Conservation (phyloP, 2,888 invertebrate genomes). For the Drosophila ustulata region DNA sequence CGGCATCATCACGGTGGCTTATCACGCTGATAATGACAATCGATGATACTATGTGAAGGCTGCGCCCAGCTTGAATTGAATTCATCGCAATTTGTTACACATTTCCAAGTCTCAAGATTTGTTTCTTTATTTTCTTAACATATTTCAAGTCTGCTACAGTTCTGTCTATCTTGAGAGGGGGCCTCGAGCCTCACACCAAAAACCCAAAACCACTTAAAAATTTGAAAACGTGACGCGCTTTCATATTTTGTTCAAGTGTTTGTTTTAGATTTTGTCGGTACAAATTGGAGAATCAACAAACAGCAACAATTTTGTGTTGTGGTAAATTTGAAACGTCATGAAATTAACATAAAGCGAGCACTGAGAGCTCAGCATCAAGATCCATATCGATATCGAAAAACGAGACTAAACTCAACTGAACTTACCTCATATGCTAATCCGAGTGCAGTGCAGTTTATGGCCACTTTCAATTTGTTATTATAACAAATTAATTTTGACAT, state of each 20-base stretch:
- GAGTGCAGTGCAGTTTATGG: constrained; percentile 31
- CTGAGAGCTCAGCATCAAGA: constrained; percentile 11
- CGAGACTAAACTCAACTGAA: constrained; percentile 3
- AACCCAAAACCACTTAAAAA: constrained; percentile 55
- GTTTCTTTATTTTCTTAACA: constrained; percentile 53
- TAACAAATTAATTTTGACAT: constrained; percentile 78
- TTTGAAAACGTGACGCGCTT: constrained; percentile 68
- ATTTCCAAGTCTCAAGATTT: constrained; percentile 45
- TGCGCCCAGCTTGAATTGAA: constrained; percentile 49
- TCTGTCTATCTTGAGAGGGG: constrained; percentile 22
- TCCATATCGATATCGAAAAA: constrained; percentile 35
- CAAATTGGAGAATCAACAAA: constrained; percentile 38
- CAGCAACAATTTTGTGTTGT: neutral
- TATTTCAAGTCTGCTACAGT: constrained; percentile 42
- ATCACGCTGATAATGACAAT: constrained; percentile 70
- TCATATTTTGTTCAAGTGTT: constrained; percentile 61
- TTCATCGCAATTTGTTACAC: constrained; percentile 71
- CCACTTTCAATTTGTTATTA: constrained; percentile 75
- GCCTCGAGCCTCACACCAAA: constrained; percentile 14
- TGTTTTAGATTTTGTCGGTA: constrained; percentile 65
- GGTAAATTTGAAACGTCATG: constrained; percentile 43
- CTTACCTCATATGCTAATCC: constrained; percentile 33
- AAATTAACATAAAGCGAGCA: constrained; percentile 57
- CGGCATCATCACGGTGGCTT: constrained; percentile 48
- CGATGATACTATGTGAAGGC: constrained; percentile 41